Percentiles rank a stretch among this genome's conserved stretches.
Conservation (phyloP, 2,113 vertebrate species). For the Lepus timidus region DNA sequence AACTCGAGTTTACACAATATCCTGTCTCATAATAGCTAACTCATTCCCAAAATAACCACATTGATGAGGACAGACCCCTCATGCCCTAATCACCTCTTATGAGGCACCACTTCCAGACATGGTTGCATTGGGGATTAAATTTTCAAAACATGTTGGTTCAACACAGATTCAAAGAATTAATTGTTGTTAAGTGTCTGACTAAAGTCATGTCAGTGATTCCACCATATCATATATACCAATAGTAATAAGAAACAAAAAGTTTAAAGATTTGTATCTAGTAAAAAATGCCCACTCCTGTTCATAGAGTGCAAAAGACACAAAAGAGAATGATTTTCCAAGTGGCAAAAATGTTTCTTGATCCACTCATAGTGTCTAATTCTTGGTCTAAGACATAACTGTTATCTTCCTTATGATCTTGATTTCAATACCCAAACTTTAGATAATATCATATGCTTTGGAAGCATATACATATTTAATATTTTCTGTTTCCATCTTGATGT, state of each 20-base stretch:
- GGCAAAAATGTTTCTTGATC: not conserved
- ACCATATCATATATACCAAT: not conserved
- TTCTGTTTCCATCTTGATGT: slow-evolving; percentile 13
- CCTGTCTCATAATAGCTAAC: not conserved
- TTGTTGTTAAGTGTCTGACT: not conserved
- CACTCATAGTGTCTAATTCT: not conserved
- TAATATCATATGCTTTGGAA: not conserved
- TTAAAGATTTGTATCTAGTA: not conserved
- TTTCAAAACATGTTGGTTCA: not conserved
- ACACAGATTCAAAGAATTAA: not conserved
- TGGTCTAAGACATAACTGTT: not conserved
- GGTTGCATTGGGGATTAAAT: not conserved
- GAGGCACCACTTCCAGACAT: no score
- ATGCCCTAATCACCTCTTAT: no score
- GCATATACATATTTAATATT: not conserved
- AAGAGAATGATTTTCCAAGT: not conserved
- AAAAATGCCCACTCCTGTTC: not conserved
- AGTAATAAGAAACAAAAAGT: slow-evolving; percentile 11
- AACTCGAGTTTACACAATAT: not conserved
- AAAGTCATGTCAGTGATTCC: not conserved
- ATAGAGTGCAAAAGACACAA: not conserved
- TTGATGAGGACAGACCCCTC: not conserved
- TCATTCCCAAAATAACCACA: not conserved
- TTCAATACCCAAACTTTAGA: not conserved
- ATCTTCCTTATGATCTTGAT: not conserved